A percentile compares a stretch with the other conserved stretches of the same genome.
phyloP scores from a whole-genome alignment of 2,797 vertebrate genomes.

The Astyanax mexicanus region DNA sequence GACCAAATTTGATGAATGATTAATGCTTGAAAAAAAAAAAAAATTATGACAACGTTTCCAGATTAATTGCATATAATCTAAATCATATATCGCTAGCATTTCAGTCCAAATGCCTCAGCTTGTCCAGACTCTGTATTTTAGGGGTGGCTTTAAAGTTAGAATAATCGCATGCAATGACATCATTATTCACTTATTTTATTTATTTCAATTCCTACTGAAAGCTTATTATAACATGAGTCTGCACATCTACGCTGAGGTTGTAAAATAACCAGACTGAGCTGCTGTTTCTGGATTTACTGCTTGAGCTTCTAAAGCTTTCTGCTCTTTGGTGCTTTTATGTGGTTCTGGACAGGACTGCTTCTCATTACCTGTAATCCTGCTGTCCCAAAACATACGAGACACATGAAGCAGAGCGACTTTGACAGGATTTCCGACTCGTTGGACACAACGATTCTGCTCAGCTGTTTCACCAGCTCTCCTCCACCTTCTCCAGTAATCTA shows the following conservation, averaged over 20 bases:
- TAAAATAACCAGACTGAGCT: conserved; percentile 66
- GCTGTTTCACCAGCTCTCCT: not conserved
- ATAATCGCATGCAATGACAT: too few relatives aligned
- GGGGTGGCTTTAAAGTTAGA: too few relatives aligned
- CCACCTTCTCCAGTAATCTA: conserved; percentile 1
- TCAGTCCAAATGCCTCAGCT: too few relatives aligned
- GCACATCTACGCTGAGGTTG: conserved; percentile 60
- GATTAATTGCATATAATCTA: too few relatives aligned
- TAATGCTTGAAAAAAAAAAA: too few relatives aligned
- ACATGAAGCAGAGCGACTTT: conserved; percentile 1
- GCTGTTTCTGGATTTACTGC: conserved; percentile 73
- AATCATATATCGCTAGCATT: too few relatives aligned
- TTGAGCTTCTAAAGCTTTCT: conserved; percentile 73
- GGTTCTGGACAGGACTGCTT: conserved; percentile 69
- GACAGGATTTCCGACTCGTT: conserved; percentile 39
- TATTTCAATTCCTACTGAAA: conserved; percentile 60
- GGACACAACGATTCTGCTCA: conserved; percentile 37
- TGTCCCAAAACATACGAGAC: conserved; percentile 26
- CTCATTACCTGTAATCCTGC: conserved; percentile 68
- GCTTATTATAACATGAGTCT: conserved; percentile 70
- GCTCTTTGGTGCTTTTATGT: conserved; percentile 75
- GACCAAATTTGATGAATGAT: too few relatives aligned
- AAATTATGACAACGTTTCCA: too few relatives aligned
- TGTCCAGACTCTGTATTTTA: too few relatives aligned
- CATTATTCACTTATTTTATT: conserved; percentile 11